A percentile compares a stretch with the other conserved stretches of the same genome.
These are phyloP conservation scores for Cotesia chilonis DNA, from an alignment of 1,140 invertebrate species.

Conservation along the genomic window DNA sequence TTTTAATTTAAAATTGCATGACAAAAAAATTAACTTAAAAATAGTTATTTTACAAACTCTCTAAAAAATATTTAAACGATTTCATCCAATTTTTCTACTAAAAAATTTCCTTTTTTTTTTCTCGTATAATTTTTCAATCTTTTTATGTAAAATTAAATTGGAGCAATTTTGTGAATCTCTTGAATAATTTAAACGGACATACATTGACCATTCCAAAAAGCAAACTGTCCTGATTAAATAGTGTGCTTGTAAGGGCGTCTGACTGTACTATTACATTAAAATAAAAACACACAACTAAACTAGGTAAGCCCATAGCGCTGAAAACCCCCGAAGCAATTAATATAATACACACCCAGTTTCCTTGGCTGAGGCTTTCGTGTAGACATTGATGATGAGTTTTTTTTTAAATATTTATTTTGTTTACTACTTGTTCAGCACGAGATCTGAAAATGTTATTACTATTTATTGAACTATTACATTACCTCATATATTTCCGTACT, in stretches of 20 bases:
- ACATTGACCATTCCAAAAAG: too few relatives aligned
- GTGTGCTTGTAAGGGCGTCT: slow-evolving; percentile 22
- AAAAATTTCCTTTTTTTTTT: too few relatives aligned
- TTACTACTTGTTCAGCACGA: slow-evolving; percentile 47
- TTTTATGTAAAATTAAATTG: too few relatives aligned
- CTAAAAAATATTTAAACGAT: too few relatives aligned
- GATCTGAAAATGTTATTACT: slow-evolving; percentile 39
- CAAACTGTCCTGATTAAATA: slow-evolving; percentile 1
- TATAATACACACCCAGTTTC: slow-evolving; percentile 19
- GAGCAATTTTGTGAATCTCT: too few relatives aligned
- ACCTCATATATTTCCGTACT: slow-evolving; percentile 6
- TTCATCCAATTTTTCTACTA: too few relatives aligned
- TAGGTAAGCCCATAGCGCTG: neutral
- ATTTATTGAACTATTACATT: neutral
- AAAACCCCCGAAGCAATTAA: slow-evolving; percentile 8
- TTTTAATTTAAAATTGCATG: too few relatives aligned
- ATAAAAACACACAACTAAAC: neutral
- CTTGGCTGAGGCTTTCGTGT: slow-evolving; percentile 44
- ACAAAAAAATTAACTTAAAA: too few relatives aligned
- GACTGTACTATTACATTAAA: neutral
- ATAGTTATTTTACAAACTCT: too few relatives aligned
- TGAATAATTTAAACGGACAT: too few relatives aligned
- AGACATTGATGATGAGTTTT: slow-evolving; percentile 36
- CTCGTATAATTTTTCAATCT: too few relatives aligned
- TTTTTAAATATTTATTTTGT: slow-evolving; percentile 19